Base-by-base conservation (phyloP, 2,113 vertebrate genomes). In the Hyla sarda region DNA sequence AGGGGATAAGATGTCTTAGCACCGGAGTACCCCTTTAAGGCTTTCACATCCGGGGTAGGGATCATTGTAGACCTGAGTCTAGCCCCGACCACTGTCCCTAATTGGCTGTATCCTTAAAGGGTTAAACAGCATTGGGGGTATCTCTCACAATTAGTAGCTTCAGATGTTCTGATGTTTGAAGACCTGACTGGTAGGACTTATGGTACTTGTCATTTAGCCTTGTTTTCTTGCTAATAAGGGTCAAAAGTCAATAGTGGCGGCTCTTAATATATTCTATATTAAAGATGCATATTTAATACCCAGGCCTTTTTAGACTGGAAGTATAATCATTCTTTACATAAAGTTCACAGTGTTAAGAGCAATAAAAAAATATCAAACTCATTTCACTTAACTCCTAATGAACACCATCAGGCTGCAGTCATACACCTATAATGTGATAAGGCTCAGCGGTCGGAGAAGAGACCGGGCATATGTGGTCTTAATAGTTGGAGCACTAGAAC, bases 401-500 rank as follows among this genome's bases (percentile, higher is more conserved):
- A 85, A 47, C 30, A 25, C 16, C 73, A 50, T 85, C 37, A 23
- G 21, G 17, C 23, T 67, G 41, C 56, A 32, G 28, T 76, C 25
- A 17, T 52, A n/a, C 10, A 7, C 7, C 67, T 16, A 23, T 56
- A 37, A 28, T 16, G 19, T 21, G 21, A 28, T 50, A 50, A 8
- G 34, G 30, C 74, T 58, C 34, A 19, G 83, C 21, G 58, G 73
- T 78, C 58, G 23, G 16, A n/a, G 82, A 28, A 60, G 72, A 34
- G 56, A 67, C 10, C 13, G 48, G 72, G 6, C 41, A 85, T 85
- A 85, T 85, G 58, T 67, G 28, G 56, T 52, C 56, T 48, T 69
- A 67, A 69, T 48, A 77, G 73, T 65, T 67, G 54, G 69, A 78
- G 83, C 60, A 78, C 72, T 34, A 67, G 75, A 79, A 85, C 75